These are phyloP conservation scores for Megalops atlanticus DNA, from an alignment of 2,113 vertebrate genomes.

Conservation along the genomic window DNA sequence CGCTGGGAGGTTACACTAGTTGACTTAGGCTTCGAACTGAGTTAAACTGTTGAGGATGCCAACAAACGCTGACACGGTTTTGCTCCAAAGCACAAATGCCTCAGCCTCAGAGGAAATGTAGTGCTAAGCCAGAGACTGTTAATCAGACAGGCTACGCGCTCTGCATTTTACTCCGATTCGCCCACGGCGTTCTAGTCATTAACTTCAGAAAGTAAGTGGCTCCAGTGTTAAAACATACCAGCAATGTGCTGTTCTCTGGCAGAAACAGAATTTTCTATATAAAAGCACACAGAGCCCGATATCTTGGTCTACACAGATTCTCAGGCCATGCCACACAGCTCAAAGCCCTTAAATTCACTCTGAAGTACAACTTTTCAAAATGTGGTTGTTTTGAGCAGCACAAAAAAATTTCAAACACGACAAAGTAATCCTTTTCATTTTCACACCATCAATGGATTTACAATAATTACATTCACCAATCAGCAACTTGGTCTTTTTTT, in stretches of 20 bases:
- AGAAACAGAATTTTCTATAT: neutral
- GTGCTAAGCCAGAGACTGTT: neutral
- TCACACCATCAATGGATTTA: no score
- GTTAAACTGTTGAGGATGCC: conserved; percentile 6
- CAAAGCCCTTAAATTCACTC: neutral
- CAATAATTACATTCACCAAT: no score
- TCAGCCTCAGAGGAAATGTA: neutral
- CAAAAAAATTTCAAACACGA: neutral
- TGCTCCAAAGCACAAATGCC: neutral
- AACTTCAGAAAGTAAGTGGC: neutral
- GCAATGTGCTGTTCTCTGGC: no score
- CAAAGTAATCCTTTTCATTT: no score
- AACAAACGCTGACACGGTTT: neutral
- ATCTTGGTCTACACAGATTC: neutral
- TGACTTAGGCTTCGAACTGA: neutral
- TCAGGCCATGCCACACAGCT: neutral
- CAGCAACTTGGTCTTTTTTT: no score
- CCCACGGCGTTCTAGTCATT: neutral
- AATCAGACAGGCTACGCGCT: neutral
- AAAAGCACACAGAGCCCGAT: neutral
- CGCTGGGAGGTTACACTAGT: neutral
- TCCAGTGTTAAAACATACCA: neutral
- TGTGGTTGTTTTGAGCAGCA: neutral
- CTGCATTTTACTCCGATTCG: neutral
- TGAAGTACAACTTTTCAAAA: neutral